Percentiles rank a stretch among this genome's conserved stretches.
Evolutionary conservation across 2,888 invertebrate genomes (phyloP).

Genomic region (Torymus texanus): DNA sequence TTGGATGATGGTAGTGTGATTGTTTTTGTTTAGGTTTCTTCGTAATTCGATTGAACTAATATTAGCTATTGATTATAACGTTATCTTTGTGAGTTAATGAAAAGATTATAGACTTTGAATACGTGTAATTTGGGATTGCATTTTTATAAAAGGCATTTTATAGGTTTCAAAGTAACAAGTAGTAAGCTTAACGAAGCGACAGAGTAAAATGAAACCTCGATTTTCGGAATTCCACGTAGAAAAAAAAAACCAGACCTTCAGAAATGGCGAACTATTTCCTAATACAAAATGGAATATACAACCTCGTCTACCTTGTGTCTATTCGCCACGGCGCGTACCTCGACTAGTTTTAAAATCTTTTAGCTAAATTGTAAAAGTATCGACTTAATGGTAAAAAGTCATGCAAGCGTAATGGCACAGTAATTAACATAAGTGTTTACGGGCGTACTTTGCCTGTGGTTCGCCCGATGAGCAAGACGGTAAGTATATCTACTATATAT

Average conservation of each 20-base stretch:
- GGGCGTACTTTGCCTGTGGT: not conserved
- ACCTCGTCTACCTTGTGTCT: conserved; percentile 34
- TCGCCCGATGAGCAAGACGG: conserved; percentile 2
- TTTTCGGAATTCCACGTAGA: no score
- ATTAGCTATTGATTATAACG: no score
- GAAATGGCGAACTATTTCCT: not conserved
- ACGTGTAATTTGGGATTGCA: no score
- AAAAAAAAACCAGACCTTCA: not conserved
- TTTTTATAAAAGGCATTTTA: no score
- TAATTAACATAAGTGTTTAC: conserved; percentile 68
- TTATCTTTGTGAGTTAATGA: no score
- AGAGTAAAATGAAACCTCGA: not conserved
- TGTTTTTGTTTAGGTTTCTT: no score
- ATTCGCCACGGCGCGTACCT: not conserved
- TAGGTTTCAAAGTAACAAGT: no score
- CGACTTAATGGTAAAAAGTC: conserved; percentile 64
- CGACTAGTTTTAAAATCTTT: conserved; percentile 34
- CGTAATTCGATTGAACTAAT: no score
- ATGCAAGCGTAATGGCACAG: conserved; percentile 67
- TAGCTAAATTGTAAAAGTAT: conserved; percentile 53
- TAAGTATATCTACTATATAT: not conserved
- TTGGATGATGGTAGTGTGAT: no score
- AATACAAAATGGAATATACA: conserved; percentile 11
- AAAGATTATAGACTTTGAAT: no score
- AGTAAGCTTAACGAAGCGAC: no score